These are phyloP conservation scores for Euplexia lucipara DNA, from an alignment of 2,888 invertebrate genomes.

Conservation along the genomic window DNA sequence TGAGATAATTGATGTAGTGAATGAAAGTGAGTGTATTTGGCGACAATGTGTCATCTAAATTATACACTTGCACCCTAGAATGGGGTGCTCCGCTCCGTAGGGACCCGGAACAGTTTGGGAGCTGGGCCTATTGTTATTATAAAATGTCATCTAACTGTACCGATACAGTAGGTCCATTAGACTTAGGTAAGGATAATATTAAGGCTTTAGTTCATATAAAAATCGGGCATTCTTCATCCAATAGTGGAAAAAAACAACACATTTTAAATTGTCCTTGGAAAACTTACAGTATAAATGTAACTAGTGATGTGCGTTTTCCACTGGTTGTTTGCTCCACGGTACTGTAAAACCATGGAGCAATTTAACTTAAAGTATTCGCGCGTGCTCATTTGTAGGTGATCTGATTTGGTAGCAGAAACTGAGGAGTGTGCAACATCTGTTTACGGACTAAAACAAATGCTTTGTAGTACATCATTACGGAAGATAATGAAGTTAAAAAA, in stretches of 20 bases:
- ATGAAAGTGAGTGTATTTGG: conserved; percentile 77
- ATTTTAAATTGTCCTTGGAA: too few relatives aligned
- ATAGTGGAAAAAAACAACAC: background rate
- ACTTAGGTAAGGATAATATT: conserved; percentile 15
- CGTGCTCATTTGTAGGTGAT: too few relatives aligned
- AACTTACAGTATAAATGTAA: background rate
- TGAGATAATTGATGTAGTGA: conserved; percentile 74
- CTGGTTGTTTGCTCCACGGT: too few relatives aligned
- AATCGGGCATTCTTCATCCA: background rate
- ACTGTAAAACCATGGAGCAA: too few relatives aligned
- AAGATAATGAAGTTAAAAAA: too few relatives aligned
- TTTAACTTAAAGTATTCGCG: too few relatives aligned
- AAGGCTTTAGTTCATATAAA: conserved; percentile 2
- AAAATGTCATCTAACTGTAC: conserved; percentile 85
- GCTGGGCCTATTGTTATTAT: conserved; percentile 86
- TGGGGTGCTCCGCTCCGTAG: conserved; percentile 47
- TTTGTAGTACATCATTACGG: too few relatives aligned
- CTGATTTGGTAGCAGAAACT: too few relatives aligned
- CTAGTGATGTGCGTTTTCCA: too few relatives aligned
- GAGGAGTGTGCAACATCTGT: too few relatives aligned
- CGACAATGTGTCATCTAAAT: conserved; percentile 85
- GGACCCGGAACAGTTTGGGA: conserved; percentile 67
- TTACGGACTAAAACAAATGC: too few relatives aligned
- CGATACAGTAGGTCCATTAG: conserved; percentile 68
- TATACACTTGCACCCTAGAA: conserved; percentile 81